A percentile compares a stretch with the other conserved stretches of the same genome.
phyloP scores from a whole-genome alignment of 1,140 invertebrate species.

The Acyrthosiphon pisum region DNA sequence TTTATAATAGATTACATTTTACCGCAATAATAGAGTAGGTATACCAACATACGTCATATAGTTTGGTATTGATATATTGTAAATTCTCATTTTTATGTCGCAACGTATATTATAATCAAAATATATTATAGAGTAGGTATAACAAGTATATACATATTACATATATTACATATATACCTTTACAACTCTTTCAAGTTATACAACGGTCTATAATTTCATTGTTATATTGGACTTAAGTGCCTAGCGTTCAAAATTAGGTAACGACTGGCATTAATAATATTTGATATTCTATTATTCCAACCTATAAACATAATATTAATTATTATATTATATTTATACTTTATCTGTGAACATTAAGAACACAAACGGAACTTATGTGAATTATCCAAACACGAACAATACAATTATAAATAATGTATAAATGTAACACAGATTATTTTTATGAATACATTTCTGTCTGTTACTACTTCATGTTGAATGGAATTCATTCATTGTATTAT shows the following conservation, averaged over 20 bases:
- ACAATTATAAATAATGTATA: background rate
- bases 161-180: background rate
- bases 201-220: constrained; percentile 11
- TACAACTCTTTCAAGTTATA: constrained; percentile 6
- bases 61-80: background rate
- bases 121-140: background rate
- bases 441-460: background rate
- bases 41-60: too few species aligned
- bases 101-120: background rate
- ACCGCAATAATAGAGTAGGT: background rate
- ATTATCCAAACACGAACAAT: too few species aligned
- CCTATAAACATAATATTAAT: background rate
- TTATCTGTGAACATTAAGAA: background rate
- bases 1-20: background rate
- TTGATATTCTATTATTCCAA: background rate
- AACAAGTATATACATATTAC: background rate
- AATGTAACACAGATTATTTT: background rate
- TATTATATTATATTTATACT: background rate
- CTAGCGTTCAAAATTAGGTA: constrained; percentile 5
- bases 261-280: background rate
- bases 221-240: background rate
- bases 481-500: background rate
- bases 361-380: background rate
- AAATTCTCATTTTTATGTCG: background rate
- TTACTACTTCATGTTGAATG: background rate